Base-by-base conservation (phyloP, 2,797 vertebrate species). In the Labroides dimidiatus region DNA sequence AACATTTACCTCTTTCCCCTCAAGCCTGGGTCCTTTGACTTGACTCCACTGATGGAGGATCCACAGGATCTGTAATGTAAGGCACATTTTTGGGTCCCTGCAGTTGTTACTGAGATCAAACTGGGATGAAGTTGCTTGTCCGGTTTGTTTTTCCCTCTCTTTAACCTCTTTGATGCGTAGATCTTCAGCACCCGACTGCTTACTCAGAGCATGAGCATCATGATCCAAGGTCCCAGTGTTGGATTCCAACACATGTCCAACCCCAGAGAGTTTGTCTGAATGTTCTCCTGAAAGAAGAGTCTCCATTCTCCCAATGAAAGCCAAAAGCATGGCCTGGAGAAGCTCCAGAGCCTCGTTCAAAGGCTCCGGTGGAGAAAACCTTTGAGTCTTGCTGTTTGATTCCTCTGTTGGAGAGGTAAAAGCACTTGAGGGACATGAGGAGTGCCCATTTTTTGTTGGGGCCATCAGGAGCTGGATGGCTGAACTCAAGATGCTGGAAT, bases 41-140 rank as follows among this genome's bases (percentile, higher is more conserved):
- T 95, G 94, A 53, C 92, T 93, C 96, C 96, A 97, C 79, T 93
- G 91, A 80, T 97, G 96, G 54, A 99, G 93, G 81, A 98, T 95
- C 95, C 95, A 95, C 58, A 96, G 94, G 68, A 99, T 95, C 89
- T 98, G 96, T 90, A 98, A 83, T 45, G 93, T 96, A 21, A 98
- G 94, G 50, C 94, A 89, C 64, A 95, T 91, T 61, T 97, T 95
- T 52, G 94, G 88, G 59, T 96, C 94, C 93, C 66, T 78, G 67
- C 74, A 74, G 74, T 60, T 75, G 39, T 76, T 53, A 7, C 47
- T 13, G 2, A 66, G 49, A 39, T 78, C 55, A 47, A 19, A 48
- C 16, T 87, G 71, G 47, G 59, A 39, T 11, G 37, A 52, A 45
- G 62, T 8, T 2, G 60, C 47, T 60, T 64, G 75, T 53, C 68